Evolutionary conservation across 2,888 invertebrate species (phyloP), one percentile per base, ranked within the genome.

Genomic region (Coremacera marginata): DNA sequence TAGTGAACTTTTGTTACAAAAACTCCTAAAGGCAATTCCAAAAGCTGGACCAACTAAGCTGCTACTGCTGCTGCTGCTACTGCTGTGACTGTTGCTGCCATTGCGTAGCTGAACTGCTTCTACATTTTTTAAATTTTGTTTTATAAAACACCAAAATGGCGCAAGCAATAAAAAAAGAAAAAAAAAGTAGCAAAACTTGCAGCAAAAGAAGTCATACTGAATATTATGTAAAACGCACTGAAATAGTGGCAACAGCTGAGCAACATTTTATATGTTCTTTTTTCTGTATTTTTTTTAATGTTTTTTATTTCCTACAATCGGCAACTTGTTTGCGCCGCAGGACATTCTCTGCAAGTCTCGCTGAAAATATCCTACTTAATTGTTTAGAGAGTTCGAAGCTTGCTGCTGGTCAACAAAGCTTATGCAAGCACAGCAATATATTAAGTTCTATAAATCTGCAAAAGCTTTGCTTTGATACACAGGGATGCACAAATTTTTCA

Each of bases 371-470:
- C 25, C 57, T 9, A 25, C 31, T 71, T 71, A 71, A 71, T 71
- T 71, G 71, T 57, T 71, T 25, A 14, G 60, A 44, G 44, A 71
- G 60, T 71, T 71, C 71, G 71, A 37, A 57, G 44, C 71, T 44
- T 7, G 44, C 44, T 44, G 44, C 44, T 71, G 60, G 71, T 71
- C 68, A 51, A 68, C 49, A 51, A 63, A n/a, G 49, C 68, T 22
- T 9, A 49, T 5, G 25, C n/a, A 68, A 51, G 25, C 22, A 16
- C 44, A 44, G 19, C 22, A 34, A 67, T 49, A 44, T 14, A 22
- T 67, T 67, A n/a, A 19, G 22, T 22, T 60, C 11, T 60, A 9
- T 14, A 60, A 60, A 60, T 60, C 60, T 60, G 25, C 27, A 60
- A 19, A 60, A 27, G 27, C 60, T 14, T 16, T 9, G 55, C 31